phyloP scores from a whole-genome alignment of 2,113 vertebrate species.

The Syngnathoides biaculeatus region DNA sequence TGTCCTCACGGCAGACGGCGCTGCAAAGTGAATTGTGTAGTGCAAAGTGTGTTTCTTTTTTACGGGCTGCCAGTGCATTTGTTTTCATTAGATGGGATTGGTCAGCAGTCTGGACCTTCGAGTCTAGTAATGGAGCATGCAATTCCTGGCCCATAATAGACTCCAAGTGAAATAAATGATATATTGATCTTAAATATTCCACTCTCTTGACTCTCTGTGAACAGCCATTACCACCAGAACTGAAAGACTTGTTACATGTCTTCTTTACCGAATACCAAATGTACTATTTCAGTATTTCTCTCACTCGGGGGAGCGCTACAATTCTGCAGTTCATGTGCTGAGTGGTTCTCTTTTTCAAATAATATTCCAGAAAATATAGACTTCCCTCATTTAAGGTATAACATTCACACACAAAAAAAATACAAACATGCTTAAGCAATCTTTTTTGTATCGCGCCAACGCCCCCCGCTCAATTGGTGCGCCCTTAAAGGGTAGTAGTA shows the following conservation, averaged over 20 bases:
- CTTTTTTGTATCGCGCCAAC: background rate
- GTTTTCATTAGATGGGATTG: constrained; percentile 71
- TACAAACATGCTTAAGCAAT: background rate
- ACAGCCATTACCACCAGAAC: constrained; percentile 36
- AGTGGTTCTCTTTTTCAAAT: background rate
- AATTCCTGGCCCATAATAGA: constrained; percentile 60
- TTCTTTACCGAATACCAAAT: constrained; percentile 34
- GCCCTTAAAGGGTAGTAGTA: too few species aligned
- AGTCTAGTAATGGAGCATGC: constrained; percentile 65
- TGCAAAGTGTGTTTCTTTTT: constrained; percentile 52
- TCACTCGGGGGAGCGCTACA: background rate
- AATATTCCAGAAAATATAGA: background rate
- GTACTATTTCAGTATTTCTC: constrained; percentile 16
- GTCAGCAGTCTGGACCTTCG: constrained; percentile 63
- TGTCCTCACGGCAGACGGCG: constrained; percentile 39
- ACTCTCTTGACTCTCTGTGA: constrained; percentile 38
- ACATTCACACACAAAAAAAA: constrained; percentile 16
- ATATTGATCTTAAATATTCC: constrained; percentile 69
- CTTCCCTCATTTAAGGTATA: background rate
- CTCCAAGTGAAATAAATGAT: constrained; percentile 67
- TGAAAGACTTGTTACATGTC: constrained; percentile 26
- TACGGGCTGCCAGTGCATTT: constrained; percentile 59
- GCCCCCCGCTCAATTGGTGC: too few species aligned
- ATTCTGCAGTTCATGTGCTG: background rate
- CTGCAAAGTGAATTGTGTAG: constrained; percentile 34